Evolutionary conservation across 2,797 vertebrate species (phyloP).

Genomic region (Thunnus albacares): DNA sequence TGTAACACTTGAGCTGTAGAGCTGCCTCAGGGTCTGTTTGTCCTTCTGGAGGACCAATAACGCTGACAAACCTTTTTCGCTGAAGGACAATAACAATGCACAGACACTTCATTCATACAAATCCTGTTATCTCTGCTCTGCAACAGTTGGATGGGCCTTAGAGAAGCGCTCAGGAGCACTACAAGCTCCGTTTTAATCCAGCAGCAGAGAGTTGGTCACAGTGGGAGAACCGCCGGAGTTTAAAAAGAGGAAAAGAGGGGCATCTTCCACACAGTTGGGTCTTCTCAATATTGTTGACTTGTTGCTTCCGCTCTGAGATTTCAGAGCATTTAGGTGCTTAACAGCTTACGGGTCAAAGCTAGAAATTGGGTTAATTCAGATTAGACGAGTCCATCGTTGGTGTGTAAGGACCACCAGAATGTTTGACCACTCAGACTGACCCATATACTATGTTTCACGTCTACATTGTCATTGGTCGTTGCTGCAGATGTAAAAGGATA

Average conservation of each 20-base stretch:
- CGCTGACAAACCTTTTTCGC: slow-evolving; percentile 28
- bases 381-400: slow-evolving; percentile 65
- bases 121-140: slow-evolving; percentile 71
- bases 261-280: slow-evolving; percentile 53
- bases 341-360: slow-evolving; percentile 76
- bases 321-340: slow-evolving; percentile 73
- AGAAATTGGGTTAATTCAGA: slow-evolving; percentile 83
- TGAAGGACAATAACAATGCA: slow-evolving; percentile 43
- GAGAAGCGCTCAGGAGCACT: slow-evolving; percentile 38
- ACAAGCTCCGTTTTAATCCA: slow-evolving; percentile 53
- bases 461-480: neutral
- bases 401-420: slow-evolving; percentile 65
- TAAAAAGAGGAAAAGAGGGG: slow-evolving; percentile 50
- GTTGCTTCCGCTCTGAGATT: slow-evolving; percentile 73
- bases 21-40: slow-evolving; percentile 37
- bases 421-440: slow-evolving; percentile 26
- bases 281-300: slow-evolving; percentile 68
- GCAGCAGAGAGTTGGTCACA: slow-evolving; percentile 38
- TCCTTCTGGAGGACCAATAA: slow-evolving; percentile 36
- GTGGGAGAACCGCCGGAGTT: slow-evolving; percentile 36
- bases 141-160: slow-evolving; percentile 56
- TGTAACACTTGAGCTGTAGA: neutral
- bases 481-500: slow-evolving; percentile 1
- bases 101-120: slow-evolving; percentile 55
- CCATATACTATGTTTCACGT: slow-evolving; percentile 15